Conservation (phyloP, 2,888 invertebrate species). For the Ormyrus labotus region DNA sequence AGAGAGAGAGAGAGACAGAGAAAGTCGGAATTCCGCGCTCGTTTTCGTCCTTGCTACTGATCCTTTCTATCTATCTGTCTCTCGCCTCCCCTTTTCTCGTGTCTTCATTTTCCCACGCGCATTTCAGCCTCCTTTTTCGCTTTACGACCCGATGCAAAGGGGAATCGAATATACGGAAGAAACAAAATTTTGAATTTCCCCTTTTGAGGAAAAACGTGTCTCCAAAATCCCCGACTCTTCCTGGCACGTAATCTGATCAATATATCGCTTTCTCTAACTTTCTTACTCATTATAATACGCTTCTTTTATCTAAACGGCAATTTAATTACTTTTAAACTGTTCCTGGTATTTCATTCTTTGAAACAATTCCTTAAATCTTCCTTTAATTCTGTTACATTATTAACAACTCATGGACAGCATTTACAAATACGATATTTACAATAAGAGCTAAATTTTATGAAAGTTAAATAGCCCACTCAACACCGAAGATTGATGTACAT, state of each 20-base stretch:
- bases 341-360: too few species aligned
- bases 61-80: constrained; percentile 1
- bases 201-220: too few species aligned
- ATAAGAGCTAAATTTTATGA: not conserved
- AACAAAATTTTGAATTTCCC: too few species aligned
- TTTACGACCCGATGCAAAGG: constrained; percentile 22
- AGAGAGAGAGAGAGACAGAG: constrained; percentile 26
- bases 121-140: constrained; percentile 33
- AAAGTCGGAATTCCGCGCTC: constrained; percentile 9
- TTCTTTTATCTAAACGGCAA: too few species aligned
- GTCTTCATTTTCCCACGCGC: not conserved
- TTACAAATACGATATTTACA: too few species aligned
- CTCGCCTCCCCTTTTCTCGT: not conserved
- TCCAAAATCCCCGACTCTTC: too few species aligned
- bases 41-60: constrained; percentile 26
- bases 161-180: not conserved
- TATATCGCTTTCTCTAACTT: too few species aligned
- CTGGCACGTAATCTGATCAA: too few species aligned
- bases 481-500: constrained; percentile 1
- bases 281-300: too few species aligned
- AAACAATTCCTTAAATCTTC: too few species aligned
- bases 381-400: too few species aligned
- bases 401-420: not conserved
- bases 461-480: not conserved
- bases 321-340: too few species aligned